Evolutionary conservation across 2,888 invertebrate species (phyloP), one percentile per base, ranked within the genome.

Genomic region (Xylota segnis): DNA sequence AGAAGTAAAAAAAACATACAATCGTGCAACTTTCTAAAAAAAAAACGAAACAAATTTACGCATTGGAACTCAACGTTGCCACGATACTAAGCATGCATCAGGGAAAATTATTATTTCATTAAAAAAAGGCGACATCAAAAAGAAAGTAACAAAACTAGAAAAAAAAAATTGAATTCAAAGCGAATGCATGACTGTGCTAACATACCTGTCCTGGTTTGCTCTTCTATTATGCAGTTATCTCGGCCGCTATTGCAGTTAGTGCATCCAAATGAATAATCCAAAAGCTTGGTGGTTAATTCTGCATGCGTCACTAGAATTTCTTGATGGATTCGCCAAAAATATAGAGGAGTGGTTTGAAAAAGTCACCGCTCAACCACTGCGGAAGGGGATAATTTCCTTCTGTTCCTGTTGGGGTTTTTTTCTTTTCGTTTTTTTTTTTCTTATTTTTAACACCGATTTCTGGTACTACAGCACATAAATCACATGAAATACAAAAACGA

Each of bases 91-190:
- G 59, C 76, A 76, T 68, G 59, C 76, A 45, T 34, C 50, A n/a
- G 34, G 9, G 34, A 37, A 34, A 50, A 27, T n/a, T n/a, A 29
- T 32, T 29, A 43, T 29, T 27, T 16, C 3, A 18, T 29, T 54
- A n/a, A 72, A 68, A 40, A 72, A 78, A 83, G 83, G 83, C 83
- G 68, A 83, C 68, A 83, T 79, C 83, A 83, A 83, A 83, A 83
- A 79, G 79, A 79, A 83, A 78, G 47, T 59, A 59, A 59, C 70
- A 32, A 37, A 70, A 34, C 4, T 34, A 23, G 34, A 66, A 37
- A 34, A 5, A 40, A 32, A 54, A 23, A 12, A 9, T 5, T 58
- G 23, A 9, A 9, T 14, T 3, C n/a, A 74, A 32, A 18, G 29
- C 27, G 14, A 58, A 29, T 70, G 27, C n/a, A 47, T 16, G 3